Evolutionary conservation across 2,113 vertebrate species (phyloP).

Genomic region (Tautogolabrus adspersus): DNA sequence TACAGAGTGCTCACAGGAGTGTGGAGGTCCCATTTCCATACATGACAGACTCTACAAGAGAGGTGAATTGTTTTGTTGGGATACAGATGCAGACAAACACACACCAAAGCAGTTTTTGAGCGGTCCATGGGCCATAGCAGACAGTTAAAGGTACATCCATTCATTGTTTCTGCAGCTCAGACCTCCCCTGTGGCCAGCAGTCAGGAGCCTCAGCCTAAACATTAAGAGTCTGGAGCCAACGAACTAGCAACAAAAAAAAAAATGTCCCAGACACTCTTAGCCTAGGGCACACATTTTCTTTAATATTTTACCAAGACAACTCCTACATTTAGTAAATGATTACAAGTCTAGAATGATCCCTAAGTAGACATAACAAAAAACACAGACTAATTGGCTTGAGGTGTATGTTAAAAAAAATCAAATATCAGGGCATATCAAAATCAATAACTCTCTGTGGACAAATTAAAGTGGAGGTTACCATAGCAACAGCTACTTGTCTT

Average conservation of each 20-base stretch:
- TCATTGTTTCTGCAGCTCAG: conserved; percentile 23
- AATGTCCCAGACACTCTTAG: not conserved
- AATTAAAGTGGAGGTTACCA: not conserved
- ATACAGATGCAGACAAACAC: conserved; percentile 47
- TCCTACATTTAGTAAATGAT: not conserved
- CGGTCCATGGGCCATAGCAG: conserved; percentile 45
- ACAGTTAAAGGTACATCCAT: conserved; percentile 47
- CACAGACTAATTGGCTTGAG: not conserved
- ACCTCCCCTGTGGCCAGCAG: conserved; percentile 55
- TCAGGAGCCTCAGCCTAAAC: conserved; percentile 37
- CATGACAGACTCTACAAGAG: conserved; percentile 52
- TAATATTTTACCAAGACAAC: conserved; percentile 5
- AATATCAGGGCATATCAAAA: not conserved
- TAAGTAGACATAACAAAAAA: not conserved
- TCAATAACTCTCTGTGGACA: not conserved
- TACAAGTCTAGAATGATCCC: not conserved
- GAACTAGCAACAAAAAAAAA: conserved; percentile 31
- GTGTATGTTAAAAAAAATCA: not conserved
- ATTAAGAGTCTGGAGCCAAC: conserved; percentile 45
- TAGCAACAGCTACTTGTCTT: not conserved
- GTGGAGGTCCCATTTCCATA: conserved; percentile 66
- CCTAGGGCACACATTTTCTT: conserved; percentile 14
- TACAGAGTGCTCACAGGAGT: conserved; percentile 57
- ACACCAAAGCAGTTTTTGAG: conserved; percentile 40
- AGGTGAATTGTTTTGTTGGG: conserved; percentile 38